phyloP scores from a whole-genome alignment of 1,140 invertebrate genomes.

The Atta cephalotes region DNA sequence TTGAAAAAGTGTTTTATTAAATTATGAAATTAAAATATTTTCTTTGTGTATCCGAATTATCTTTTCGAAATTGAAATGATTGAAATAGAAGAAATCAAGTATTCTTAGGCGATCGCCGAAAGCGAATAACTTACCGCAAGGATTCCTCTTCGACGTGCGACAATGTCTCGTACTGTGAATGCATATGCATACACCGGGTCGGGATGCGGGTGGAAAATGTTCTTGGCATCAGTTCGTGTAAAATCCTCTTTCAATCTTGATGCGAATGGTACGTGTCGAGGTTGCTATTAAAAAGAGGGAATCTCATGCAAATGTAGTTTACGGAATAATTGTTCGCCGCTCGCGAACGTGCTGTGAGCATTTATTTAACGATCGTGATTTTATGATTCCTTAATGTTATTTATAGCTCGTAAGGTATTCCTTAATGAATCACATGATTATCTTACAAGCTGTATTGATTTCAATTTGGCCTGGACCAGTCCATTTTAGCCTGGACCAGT shows the following conservation, averaged over 20 bases:
- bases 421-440: slow-evolving; percentile 58
- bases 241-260: slow-evolving; percentile 58
- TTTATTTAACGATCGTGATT: slow-evolving; percentile 64
- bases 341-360: slow-evolving; percentile 10
- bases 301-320: slow-evolving; percentile 41
- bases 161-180: slow-evolving; percentile 54
- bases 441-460: neutral
- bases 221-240: slow-evolving; percentile 44
- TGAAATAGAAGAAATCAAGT: neutral
- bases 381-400: slow-evolving; percentile 67
- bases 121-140: slow-evolving; percentile 35
- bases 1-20: neutral
- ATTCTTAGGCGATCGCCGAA: slow-evolving; percentile 32
- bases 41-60: neutral
- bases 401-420: slow-evolving; percentile 59
- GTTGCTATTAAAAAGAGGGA: slow-evolving; percentile 40
- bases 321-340: slow-evolving; percentile 38
- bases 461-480: slow-evolving; percentile 42
- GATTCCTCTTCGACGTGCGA: slow-evolving; percentile 60
- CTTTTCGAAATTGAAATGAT: neutral
- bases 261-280: slow-evolving; percentile 68
- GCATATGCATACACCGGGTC: slow-evolving; percentile 64
- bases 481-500: neutral
- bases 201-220: slow-evolving; percentile 42
- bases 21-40: neutral